These are phyloP conservation scores for Bombus confusus DNA, from an alignment of 1,140 invertebrate species.

Conservation along the genomic window DNA sequence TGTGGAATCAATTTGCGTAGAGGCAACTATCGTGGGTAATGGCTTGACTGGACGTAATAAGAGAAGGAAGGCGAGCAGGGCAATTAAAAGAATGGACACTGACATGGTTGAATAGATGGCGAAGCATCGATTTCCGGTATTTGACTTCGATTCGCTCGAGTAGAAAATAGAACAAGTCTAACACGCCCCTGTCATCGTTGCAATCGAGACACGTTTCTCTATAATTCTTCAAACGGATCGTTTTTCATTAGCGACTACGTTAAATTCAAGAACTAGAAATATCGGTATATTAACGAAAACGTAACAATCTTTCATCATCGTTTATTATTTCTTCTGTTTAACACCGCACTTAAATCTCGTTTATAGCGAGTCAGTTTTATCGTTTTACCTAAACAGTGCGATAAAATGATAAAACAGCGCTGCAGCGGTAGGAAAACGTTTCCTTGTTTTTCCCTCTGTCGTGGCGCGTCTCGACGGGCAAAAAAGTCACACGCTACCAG, in stretches of 20 bases:
- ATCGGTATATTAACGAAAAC: not conserved
- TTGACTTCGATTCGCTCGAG: not conserved
- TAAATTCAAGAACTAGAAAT: not conserved
- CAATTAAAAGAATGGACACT: conserved; percentile 15
- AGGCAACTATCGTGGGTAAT: not conserved
- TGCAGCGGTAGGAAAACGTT: not conserved
- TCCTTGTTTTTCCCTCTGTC: not conserved
- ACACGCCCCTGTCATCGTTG: not conserved
- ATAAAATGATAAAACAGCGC: conserved; percentile 5
- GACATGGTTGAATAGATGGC: conserved; percentile 1
- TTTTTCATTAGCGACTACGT: not conserved
- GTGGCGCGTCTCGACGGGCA: not conserved
- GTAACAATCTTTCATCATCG: not conserved
- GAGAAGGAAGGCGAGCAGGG: not conserved
- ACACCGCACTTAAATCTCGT: not conserved
- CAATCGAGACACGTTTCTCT: no score
- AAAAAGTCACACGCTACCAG: not conserved
- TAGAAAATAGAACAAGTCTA: conserved; percentile 25
- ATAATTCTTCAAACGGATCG: not conserved
- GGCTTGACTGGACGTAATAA: not conserved
- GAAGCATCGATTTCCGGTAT: conserved; percentile 21
- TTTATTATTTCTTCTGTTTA: no score
- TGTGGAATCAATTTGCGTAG: not conserved
- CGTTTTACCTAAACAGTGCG: not conserved
- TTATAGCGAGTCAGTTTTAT: not conserved